These are phyloP conservation scores for Drosophila bifasciata DNA, from an alignment of 1,140 invertebrate species.

Conservation along the genomic window DNA sequence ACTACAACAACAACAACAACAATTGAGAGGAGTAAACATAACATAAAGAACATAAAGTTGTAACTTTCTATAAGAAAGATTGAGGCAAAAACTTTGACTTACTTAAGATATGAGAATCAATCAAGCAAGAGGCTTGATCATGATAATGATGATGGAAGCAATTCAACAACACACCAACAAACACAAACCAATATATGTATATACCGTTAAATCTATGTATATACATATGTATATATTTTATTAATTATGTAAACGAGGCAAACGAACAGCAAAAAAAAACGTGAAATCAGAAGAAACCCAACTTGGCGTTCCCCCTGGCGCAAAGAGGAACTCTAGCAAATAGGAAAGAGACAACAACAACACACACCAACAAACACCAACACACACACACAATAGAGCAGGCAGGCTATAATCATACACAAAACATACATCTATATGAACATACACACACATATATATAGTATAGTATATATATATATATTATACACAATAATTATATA, in stretches of 20 bases:
- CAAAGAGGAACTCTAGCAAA: slow-evolving; percentile 54
- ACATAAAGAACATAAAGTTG: background rate
- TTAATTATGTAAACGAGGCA: slow-evolving; percentile 75
- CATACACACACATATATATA: slow-evolving; percentile 21
- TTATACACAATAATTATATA: slow-evolving; percentile 56
- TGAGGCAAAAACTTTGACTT: slow-evolving; percentile 61
- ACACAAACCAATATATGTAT: slow-evolving; percentile 47
- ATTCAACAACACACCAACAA: slow-evolving; percentile 45
- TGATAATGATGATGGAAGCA: slow-evolving; percentile 14
- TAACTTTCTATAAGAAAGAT: too few relatives aligned
- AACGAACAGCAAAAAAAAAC: slow-evolving; percentile 36
- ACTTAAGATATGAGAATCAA: slow-evolving; percentile 59
- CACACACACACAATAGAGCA: slow-evolving; percentile 50
- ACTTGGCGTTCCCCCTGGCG: too few relatives aligned
- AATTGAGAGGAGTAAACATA: slow-evolving; percentile 60
- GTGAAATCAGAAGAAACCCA: slow-evolving; percentile 38
- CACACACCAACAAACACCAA: slow-evolving; percentile 29
- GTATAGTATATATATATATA: slow-evolving; percentile 20
- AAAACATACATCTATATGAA: slow-evolving; percentile 43
- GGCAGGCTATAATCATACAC: slow-evolving; percentile 54
- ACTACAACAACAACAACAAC: slow-evolving; percentile 63
- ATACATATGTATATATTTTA: slow-evolving; percentile 80
- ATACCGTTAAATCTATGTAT: slow-evolving; percentile 58
- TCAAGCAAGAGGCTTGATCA: slow-evolving; percentile 9
- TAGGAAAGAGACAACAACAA: slow-evolving; percentile 60